These are phyloP conservation scores for Rhynchotus rufescens DNA, from an alignment of 2,797 vertebrate species.

Conservation along the genomic window DNA sequence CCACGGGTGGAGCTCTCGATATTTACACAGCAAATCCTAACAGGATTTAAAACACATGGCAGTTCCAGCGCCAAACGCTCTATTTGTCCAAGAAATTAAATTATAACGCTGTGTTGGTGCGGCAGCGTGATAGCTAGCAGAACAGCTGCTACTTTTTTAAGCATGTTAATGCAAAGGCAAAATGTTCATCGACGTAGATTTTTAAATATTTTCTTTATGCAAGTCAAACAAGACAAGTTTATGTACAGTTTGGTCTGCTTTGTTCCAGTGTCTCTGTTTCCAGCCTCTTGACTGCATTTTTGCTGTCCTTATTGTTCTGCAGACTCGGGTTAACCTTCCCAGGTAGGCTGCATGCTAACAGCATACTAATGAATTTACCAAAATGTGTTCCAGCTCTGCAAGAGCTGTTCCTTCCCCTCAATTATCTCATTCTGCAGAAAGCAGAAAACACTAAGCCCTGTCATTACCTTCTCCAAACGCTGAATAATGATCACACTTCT, in stretches of 20 bases:
- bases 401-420: not conserved
- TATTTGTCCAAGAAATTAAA: conserved; percentile 61
- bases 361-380: not conserved
- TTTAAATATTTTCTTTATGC: conserved; percentile 40
- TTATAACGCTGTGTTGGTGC: conserved; percentile 25
- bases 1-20: not conserved
- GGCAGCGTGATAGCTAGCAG: conserved; percentile 50
- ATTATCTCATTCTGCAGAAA: conserved; percentile 38
- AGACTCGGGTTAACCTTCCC: conserved; percentile 47
- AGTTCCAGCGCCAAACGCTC: conserved; percentile 21
- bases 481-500: conserved; percentile 25
- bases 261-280: conserved; percentile 8
- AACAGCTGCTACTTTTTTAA: conserved; percentile 51
- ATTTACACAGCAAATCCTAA: conserved; percentile 20
- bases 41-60: conserved; percentile 44
- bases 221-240: conserved; percentile 28
- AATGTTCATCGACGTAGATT: conserved; percentile 46
- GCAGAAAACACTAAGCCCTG: conserved; percentile 8
- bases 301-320: not conserved
- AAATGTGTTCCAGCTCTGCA: not conserved
- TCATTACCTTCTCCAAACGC: conserved; percentile 40
- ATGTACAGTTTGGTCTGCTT: conserved; percentile 23
- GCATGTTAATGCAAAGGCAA: conserved; percentile 38
- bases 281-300: conserved; percentile 11
- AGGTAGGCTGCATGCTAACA: conserved; percentile 4